These are phyloP conservation scores for Poecilia velifera DNA, from an alignment of 2,797 vertebrate genomes.

Conservation along the genomic window DNA sequence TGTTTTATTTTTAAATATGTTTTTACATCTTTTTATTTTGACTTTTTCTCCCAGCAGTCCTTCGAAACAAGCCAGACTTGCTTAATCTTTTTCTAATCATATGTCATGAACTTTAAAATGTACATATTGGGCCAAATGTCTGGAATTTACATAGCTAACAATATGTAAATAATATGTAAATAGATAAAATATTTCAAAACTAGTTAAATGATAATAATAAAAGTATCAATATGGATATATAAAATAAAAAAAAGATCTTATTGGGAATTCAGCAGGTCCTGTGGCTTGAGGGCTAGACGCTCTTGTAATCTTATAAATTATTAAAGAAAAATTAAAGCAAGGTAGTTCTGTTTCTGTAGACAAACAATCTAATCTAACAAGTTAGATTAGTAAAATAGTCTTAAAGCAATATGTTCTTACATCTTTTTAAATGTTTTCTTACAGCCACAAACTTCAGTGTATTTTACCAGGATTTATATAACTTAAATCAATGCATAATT, in stretches of 20 bases:
- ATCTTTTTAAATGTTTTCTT: not conserved
- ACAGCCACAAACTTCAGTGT: not conserved
- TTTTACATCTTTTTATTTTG: too few species aligned
- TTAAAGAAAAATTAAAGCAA: not conserved
- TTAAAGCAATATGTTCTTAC: not conserved
- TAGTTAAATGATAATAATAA: too few species aligned
- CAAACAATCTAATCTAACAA: not conserved
- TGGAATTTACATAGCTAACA: too few species aligned
- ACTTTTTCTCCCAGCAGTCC: not conserved
- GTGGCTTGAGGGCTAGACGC: not conserved
- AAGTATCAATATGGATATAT: too few species aligned
- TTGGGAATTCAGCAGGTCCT: too few species aligned
- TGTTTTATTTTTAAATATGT: not conserved
- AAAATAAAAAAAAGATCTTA: too few species aligned
- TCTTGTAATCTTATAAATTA: not conserved
- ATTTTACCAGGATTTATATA: not conserved
- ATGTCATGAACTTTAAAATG: not conserved
- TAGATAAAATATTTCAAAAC: too few species aligned
- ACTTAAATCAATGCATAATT: not conserved
- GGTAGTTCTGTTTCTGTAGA: not conserved
- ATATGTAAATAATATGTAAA: too few species aligned
- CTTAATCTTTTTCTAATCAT: not conserved
- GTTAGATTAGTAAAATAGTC: not conserved
- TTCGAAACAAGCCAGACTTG: not conserved
- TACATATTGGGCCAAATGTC: too few species aligned